Evolutionary conservation across 2,888 invertebrate genomes (phyloP).

Genomic region (Bimastos eiseni): DNA sequence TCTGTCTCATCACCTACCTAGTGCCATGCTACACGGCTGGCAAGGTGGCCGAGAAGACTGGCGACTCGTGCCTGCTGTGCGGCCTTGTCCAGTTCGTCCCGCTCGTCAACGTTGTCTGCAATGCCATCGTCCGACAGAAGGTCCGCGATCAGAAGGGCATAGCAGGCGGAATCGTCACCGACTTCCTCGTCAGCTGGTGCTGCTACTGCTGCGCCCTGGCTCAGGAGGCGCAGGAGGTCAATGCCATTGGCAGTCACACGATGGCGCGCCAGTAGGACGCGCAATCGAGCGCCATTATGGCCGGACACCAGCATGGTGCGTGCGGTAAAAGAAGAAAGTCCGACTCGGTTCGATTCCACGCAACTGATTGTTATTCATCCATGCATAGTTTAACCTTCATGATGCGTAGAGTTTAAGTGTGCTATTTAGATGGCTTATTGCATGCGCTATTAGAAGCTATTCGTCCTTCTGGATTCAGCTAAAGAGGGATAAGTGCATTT

Average conservation of each 20-base stretch:
- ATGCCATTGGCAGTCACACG: conserved; percentile 31
- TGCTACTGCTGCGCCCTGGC: conserved; percentile 51
- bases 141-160: conserved; percentile 53
- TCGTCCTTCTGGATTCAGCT: neutral
- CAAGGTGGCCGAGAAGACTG: conserved; percentile 57
- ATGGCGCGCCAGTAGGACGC: neutral
- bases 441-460: neutral
- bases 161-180: conserved; percentile 48
- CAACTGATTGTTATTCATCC: neutral
- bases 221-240: conserved; percentile 48
- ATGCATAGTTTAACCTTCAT: neutral
- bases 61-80: conserved; percentile 55
- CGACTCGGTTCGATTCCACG: neutral
- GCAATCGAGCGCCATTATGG: neutral
- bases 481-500: neutral
- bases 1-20: conserved; percentile 56
- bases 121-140: conserved; percentile 50
- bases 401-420: neutral
- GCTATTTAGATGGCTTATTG: neutral
- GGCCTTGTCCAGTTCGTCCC: conserved; percentile 51
- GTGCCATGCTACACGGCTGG: conserved; percentile 58
- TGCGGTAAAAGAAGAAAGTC: too few species aligned
- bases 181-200: conserved; percentile 50
- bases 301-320: neutral
- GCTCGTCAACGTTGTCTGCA: conserved; percentile 48